Base-by-base conservation (phyloP, 2,113 vertebrate species). In the Montifringilla adamsi region DNA sequence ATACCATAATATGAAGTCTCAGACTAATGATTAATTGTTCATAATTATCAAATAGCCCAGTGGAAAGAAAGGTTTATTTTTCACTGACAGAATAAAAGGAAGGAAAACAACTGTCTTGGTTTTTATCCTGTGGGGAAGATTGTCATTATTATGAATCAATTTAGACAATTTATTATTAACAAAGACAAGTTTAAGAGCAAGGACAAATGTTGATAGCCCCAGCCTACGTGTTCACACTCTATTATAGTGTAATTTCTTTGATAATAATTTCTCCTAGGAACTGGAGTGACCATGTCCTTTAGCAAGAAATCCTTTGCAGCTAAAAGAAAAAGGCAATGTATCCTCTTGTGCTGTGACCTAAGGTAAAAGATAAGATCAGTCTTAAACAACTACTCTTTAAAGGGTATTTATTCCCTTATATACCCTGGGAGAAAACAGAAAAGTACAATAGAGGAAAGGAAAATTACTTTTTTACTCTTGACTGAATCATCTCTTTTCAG, bases 141-240 rank as follows among this genome's bases (percentile, higher is more conserved):
- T 92, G 49, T 53, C 74, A 62, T 93, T 88, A 78, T 95, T 95
- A 96, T 81, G 50, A 83, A 79, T 84, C 63, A 91, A 88, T 84
- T 87, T 66, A 70, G 58, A 46, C 53, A 58, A 93, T 55, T 89
- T 72, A 64, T 33, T 93, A 91, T 86, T 95, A 95, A 83, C 63
- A 86, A 87, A 94, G 44, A 62, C 60, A 87, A 79, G 64, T 79
- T 89, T 41, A 85, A 87, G 63, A 83, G 28, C 13, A 66, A 92
- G 63, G 50, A 62, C 43, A 80, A 96, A 77, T 33, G 43, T 47
- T 74, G 88, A 55, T 86, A 90, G 59, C 28, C 55, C n/a, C 33
- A 88, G 55, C 28, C 70, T 90, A 53, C n/a, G 44, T 63, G 35
- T 68, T 64, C 46, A 67, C 43, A 24, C 60, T 96, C 78, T 52